Percentiles rank a stretch among this genome's conserved stretches.
phyloP scores from a whole-genome alignment of 2,888 invertebrate species.

The Drosophila ustulata region DNA sequence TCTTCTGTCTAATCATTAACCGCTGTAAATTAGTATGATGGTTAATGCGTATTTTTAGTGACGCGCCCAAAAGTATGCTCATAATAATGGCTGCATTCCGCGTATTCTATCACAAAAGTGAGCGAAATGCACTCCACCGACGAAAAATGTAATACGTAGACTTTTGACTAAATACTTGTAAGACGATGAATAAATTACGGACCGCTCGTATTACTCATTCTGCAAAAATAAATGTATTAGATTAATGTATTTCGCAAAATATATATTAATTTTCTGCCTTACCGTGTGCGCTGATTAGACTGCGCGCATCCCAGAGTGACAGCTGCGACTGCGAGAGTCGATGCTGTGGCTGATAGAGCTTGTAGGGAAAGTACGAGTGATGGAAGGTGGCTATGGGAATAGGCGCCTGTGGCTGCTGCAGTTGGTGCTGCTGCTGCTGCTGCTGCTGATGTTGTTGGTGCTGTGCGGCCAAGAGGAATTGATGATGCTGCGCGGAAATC shows the following conservation, averaged over 20 bases:
- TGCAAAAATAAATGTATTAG: conserved; percentile 39
- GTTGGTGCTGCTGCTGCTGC: conserved; percentile 52
- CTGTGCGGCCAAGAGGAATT: conserved; percentile 52
- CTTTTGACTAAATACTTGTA: conserved; percentile 73
- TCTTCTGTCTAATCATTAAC: conserved; percentile 45
- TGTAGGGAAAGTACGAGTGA: conserved; percentile 83
- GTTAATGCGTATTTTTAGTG: conserved; percentile 33
- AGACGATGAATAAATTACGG: conserved; percentile 68
- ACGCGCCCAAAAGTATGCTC: conserved; percentile 55
- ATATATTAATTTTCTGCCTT: conserved; percentile 8
- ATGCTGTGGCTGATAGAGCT: conserved; percentile 83
- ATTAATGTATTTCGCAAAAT: too few relatives aligned
- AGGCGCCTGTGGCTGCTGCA: conserved; percentile 72
- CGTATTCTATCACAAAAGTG: conserved; percentile 71
- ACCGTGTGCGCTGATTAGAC: conserved; percentile 84
- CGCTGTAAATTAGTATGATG: conserved; percentile 54
- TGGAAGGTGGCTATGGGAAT: conserved; percentile 84
- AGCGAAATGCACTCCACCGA: conserved; percentile 71
- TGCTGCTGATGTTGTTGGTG: conserved; percentile 53
- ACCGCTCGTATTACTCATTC: conserved; percentile 65
- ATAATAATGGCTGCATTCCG: conserved; percentile 70
- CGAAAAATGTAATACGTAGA: conserved; percentile 48
- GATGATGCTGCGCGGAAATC: conserved; percentile 83
- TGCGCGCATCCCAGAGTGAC: conserved; percentile 84
- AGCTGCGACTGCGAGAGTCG: conserved; percentile 84